Percentiles rank a stretch among this genome's conserved stretches.
These are phyloP conservation scores for Lymantria monacha DNA, from an alignment of 2,888 invertebrate species.

Conservation along the genomic window DNA sequence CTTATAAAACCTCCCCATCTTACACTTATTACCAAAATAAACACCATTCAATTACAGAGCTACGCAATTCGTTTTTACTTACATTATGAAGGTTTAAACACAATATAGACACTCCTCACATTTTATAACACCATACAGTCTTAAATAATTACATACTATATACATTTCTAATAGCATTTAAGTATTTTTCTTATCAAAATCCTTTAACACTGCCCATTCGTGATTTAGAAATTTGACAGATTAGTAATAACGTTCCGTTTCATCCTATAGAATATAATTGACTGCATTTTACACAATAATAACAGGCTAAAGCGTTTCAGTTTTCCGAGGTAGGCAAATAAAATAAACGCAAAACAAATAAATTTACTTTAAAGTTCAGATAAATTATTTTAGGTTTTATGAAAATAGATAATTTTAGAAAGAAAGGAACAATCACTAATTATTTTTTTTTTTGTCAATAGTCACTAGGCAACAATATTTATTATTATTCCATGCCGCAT, in stretches of 20 bases:
- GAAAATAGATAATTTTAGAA: too few species aligned
- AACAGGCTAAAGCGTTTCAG: too few species aligned
- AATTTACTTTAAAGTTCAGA: too few species aligned
- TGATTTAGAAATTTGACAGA: conserved; percentile 45
- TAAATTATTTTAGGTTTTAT: too few species aligned
- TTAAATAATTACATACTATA: conserved; percentile 45
- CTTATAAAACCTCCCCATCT: conserved; percentile 35
- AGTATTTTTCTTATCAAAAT: conserved; percentile 44
- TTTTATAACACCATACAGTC: conserved; percentile 45
- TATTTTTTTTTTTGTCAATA: background rate
- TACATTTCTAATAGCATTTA: conserved; percentile 43
- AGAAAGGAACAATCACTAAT: too few species aligned
- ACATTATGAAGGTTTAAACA: conserved; percentile 52
- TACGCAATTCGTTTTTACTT: conserved; percentile 50
- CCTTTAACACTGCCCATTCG: conserved; percentile 47
- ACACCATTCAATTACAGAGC: conserved; percentile 41
- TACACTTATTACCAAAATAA: conserved; percentile 41
- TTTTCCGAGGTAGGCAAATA: too few species aligned
- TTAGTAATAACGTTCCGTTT: conserved; percentile 23
- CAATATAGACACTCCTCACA: conserved; percentile 54
- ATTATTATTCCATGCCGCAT: background rate
- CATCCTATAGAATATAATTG: background rate
- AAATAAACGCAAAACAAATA: too few species aligned
- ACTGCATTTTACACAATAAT: background rate
- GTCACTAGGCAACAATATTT: conserved; percentile 18